phyloP scores from a whole-genome alignment of 2,113 vertebrate genomes.

The Prochilodus magdalenae region DNA sequence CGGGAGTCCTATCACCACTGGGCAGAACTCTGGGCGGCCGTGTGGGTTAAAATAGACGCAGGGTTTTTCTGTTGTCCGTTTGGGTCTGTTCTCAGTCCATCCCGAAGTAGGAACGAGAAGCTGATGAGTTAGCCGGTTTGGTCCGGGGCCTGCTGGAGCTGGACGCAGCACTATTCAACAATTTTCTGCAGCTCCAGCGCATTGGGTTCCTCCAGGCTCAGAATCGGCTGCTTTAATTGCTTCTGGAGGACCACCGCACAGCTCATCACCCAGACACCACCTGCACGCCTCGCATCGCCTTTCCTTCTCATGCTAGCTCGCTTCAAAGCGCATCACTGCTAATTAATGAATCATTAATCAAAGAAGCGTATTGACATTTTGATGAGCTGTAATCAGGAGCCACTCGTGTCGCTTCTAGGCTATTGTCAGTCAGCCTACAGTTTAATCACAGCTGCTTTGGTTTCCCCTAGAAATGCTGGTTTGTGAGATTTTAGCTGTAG shows the following conservation, averaged over 20 bases:
- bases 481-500: too few species aligned
- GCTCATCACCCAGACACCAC: constrained; percentile 33
- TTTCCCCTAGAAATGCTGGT: neutral
- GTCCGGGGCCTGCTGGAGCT: neutral
- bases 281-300: constrained; percentile 22
- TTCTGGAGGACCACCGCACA: constrained; percentile 28
- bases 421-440: neutral
- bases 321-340: constrained; percentile 27
- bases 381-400: neutral
- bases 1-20: neutral
- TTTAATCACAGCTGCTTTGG: neutral
- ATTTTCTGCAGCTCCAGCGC: neutral
- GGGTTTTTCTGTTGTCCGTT: neutral
- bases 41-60: neutral
- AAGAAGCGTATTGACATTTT: neutral
- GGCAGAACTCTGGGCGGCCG: neutral
- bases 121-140: constrained; percentile 28
- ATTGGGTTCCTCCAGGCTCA: neutral
- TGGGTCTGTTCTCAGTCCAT: neutral
- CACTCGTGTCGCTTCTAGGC: neutral
- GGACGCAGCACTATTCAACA: constrained; percentile 5
- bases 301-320: neutral
- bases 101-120: neutral
- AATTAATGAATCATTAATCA: constrained; percentile 33
- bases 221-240: constrained; percentile 29